A percentile compares a stretch with the other conserved stretches of the same genome.
Evolutionary conservation across 2,113 vertebrate species (phyloP).

Genomic region (Campylomormyrus tamandua): DNA sequence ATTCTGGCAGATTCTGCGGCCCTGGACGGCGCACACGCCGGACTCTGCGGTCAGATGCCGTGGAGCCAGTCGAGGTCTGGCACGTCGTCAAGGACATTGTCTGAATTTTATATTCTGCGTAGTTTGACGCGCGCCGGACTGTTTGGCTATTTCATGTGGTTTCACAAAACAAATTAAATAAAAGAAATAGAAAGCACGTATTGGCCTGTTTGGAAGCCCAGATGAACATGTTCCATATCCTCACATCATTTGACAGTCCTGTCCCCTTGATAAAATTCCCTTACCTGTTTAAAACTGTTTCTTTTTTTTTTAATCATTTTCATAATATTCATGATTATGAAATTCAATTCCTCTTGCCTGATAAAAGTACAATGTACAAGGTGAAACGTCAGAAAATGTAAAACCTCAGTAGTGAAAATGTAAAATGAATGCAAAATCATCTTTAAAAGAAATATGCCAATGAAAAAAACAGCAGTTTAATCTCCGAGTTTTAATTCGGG

Average conservation of each 20-base stretch:
- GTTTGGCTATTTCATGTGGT: neutral
- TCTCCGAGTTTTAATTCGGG: neutral
- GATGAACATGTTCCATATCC: neutral
- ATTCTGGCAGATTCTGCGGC: neutral
- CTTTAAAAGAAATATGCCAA: neutral
- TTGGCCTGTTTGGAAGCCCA: neutral
- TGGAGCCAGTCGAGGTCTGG: constrained; percentile 20
- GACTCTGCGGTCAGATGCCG: constrained; percentile 18
- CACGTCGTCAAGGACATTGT: constrained; percentile 7
- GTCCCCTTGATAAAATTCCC: neutral
- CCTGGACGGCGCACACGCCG: neutral
- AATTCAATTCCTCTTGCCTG: neutral
- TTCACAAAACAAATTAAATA: neutral
- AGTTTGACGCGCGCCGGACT: neutral
- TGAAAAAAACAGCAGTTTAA: neutral
- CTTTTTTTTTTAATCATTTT: neutral
- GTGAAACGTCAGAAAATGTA: neutral
- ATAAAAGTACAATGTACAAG: neutral
- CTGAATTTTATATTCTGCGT: constrained; percentile 20
- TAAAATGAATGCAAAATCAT: neutral
- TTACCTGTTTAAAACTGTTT: neutral
- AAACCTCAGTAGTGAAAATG: too few relatives aligned
- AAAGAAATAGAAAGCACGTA: neutral
- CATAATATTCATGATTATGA: neutral
- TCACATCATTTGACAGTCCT: neutral